Evolutionary conservation across 2,888 invertebrate species (phyloP).

Genomic region (Xanthorhoe spadicearia): DNA sequence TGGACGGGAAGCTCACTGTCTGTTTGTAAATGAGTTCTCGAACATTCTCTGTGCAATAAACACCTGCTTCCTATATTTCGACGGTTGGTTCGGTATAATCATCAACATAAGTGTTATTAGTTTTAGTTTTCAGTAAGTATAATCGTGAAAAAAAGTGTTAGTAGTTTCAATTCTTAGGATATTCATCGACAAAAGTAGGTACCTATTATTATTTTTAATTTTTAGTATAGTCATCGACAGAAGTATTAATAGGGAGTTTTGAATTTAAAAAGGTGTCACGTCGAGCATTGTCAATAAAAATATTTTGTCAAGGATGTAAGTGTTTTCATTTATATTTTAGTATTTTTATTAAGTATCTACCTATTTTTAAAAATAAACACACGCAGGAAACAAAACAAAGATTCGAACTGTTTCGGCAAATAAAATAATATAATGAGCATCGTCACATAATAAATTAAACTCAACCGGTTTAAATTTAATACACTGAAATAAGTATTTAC

Average conservation of each 20-base stretch:
- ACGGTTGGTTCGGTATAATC: slow-evolving; percentile 10
- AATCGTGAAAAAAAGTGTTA: not conserved
- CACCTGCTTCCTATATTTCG: slow-evolving; percentile 44
- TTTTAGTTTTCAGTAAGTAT: not conserved
- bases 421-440: slow-evolving; percentile 4
- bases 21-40: slow-evolving; percentile 32
- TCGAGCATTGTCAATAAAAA: too few relatives aligned
- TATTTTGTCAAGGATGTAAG: too few relatives aligned
- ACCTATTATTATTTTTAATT: too few relatives aligned
- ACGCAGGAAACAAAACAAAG: too few relatives aligned
- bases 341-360: too few relatives aligned
- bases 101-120: not conserved
- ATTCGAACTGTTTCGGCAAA: not conserved
- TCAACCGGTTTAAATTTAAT: not conserved
- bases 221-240: too few relatives aligned
- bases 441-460: not conserved
- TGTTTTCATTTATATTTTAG: too few relatives aligned
- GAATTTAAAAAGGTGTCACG: too few relatives aligned
- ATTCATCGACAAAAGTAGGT: not conserved
- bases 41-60: slow-evolving; percentile 32
- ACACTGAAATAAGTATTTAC: not conserved
- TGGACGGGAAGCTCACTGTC: slow-evolving; percentile 30
- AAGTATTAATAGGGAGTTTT: not conserved
- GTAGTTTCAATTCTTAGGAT: not conserved
- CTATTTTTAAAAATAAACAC: too few relatives aligned